Evolutionary conservation across 1,140 invertebrate genomes (phyloP), one percentile per base, ranked within the genome.

Genomic region (Euglossa dilemma): DNA sequence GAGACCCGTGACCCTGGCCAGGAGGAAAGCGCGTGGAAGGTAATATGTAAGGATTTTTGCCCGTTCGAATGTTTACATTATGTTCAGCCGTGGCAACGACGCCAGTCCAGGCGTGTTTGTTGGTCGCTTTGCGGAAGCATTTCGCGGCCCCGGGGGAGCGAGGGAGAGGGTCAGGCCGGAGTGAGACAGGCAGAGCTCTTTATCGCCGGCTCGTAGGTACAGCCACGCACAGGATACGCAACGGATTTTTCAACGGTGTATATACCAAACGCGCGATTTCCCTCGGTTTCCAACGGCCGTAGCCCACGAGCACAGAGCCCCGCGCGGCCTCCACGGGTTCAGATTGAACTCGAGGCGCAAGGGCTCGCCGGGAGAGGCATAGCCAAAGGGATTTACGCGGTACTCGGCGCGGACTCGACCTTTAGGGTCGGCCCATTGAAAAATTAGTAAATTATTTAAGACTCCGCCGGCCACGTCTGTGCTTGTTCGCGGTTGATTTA

Each of bases 381-480:
- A 70, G 80, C 78, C 75, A 64, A 86, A 86, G 85, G 87, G 88
- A 89, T 89, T 89, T 89, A 89, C 88, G 85, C 81, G 87, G 83
- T 86, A 70, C 87, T 84, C 63, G 67, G 20, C 74, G 23, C 71
- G n/a, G 71, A 20, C 23, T 74, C 71, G 88, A 89, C 88, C 88
- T 71, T 66, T 59, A 72, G 76, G 87, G 87, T 89, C 87, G 87
- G n/a, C 20, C 69, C 74, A 77, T 87, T 83, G 88, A 93, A 93
- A 93, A 93, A 93, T 92, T 85, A 74, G 85, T 93, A 93, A 93
- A 92, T 93, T 93, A 93, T 93, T 93, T 92, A 92, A 92, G 91
- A 89, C 90, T 91, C 67, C 84, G 83, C 85, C 86, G 86, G 88
- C 88, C 90, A 75, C 85, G 87, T 87, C 84, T 88, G 84, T 90